Evolutionary conservation across 2,113 vertebrate genomes (phyloP).

Genomic region (Casuarius casuarius): DNA sequence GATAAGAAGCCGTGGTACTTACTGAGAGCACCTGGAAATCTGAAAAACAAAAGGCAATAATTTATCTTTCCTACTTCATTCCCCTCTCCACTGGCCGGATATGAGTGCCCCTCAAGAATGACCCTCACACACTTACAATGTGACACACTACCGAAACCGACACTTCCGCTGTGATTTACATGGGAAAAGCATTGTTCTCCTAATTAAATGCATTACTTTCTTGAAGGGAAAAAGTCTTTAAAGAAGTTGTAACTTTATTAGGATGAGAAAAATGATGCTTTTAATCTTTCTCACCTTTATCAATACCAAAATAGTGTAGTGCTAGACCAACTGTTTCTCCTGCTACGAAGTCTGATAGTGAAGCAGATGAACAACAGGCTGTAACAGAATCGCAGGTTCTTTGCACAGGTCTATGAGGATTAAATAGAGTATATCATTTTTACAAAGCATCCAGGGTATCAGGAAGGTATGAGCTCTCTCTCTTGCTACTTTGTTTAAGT

Average conservation of each 20-base stretch:
- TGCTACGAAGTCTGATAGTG: not conserved
- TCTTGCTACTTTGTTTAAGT: not conserved
- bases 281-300: not conserved
- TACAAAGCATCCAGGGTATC: not conserved
- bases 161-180: conserved; percentile 30
- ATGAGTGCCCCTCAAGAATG: conserved; percentile 8
- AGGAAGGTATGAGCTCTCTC: rapidly evolving
- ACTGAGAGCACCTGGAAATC: not conserved
- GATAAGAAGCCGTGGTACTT: conserved; percentile 3
- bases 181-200: not conserved
- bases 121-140: not conserved
- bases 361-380: not conserved
- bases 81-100: not conserved
- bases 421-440: not conserved
- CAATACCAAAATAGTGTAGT: not conserved
- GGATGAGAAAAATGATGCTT: not conserved
- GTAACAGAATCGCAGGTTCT: rapidly evolving
- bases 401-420: not conserved
- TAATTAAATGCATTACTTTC: not conserved
- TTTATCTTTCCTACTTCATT: conserved; percentile 34
- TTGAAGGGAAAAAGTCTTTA: not conserved
- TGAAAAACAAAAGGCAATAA: conserved; percentile 39
- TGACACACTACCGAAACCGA: not conserved
- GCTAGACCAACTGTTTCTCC: rapidly evolving
- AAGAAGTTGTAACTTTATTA: not conserved